Evolutionary conservation across 1,140 invertebrate species (phyloP), one percentile per base, ranked within the genome.

Genomic region (Zaprionus vittiger): DNA sequence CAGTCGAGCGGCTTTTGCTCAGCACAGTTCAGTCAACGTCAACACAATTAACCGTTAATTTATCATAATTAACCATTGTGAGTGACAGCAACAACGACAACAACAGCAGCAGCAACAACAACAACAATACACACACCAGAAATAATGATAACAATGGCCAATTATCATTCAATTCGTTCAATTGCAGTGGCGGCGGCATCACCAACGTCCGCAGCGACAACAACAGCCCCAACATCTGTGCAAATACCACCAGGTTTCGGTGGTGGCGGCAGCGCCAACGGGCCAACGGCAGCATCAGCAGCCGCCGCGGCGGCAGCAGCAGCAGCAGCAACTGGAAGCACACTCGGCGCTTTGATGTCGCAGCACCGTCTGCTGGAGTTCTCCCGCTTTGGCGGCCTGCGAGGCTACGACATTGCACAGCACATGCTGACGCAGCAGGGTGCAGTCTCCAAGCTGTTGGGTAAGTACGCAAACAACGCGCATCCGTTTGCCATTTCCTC

Each of bases 341-440:
- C 95, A 3, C 92, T 96, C 54, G 95, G 95, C 17, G 95, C 95
- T 2, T 93, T 96, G 71, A 95, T 96, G 69, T 95, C 95, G 2
- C 95, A 96, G 80, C 96, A 96, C 89, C 94, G 97, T 69, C 95
- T 98, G 26, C 93, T 98, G 71, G 97, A 98, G 91, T 94, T 98
- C 61, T 97, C 97, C 17, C 95, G 97, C 55, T 96, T 97, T 80
- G 96, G 97, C 7, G 97, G 97, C 9, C 94, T 97, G 44, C 93
- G 97, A 67, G 97, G 97, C 71, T 98, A 98, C 92, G 97, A 98
- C 92, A 95, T 98, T 74, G 97, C 97, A 17, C 95, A 97, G 66
- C 97, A 98, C 93, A 96, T 98, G 93, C 94, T 97, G 38, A 96
- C 97, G 4, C 97, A 97, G 91, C 97, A 98, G 93, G 97, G 97